Conservation (phyloP, 2,113 vertebrate genomes). For the Rhizomys pruinosus region DNA sequence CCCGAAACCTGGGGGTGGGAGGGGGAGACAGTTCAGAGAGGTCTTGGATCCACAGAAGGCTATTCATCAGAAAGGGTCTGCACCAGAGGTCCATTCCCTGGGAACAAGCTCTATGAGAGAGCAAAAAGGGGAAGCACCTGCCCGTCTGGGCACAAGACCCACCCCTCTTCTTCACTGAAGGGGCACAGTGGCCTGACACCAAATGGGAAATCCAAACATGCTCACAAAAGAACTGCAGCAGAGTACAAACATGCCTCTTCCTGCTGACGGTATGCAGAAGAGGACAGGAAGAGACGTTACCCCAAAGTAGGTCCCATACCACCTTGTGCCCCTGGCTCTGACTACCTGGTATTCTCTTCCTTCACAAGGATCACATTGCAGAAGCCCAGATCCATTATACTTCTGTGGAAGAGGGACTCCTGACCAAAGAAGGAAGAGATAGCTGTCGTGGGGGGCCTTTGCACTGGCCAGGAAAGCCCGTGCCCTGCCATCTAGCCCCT, state of each 20-base stretch:
- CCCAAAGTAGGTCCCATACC: background rate
- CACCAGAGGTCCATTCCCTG: background rate
- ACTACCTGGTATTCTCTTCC: slow-evolving; percentile 86
- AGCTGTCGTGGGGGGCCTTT: background rate
- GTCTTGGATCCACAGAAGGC: background rate
- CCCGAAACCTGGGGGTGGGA: slow-evolving; percentile 84
- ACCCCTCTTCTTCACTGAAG: background rate
- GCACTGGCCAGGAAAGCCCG: background rate
- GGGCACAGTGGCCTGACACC: background rate
- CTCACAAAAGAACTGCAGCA: background rate
- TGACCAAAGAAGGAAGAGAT: slow-evolving; percentile 51
- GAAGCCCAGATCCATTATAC: slow-evolving; percentile 78
- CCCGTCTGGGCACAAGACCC: background rate
- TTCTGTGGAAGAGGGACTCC: slow-evolving; percentile 80
- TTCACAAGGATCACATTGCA: slow-evolving; percentile 77
- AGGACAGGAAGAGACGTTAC: background rate
- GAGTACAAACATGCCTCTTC: background rate
- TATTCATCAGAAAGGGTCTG: background rate
- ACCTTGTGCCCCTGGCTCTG: background rate
- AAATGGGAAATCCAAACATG: background rate
- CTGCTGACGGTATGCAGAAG: background rate
- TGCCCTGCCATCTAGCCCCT: background rate
- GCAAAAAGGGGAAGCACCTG: background rate
- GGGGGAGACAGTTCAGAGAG: background rate
- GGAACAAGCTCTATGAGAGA: background rate